phyloP scores from a whole-genome alignment of 1,140 invertebrate species.

The Drosophila ercepeae region DNA sequence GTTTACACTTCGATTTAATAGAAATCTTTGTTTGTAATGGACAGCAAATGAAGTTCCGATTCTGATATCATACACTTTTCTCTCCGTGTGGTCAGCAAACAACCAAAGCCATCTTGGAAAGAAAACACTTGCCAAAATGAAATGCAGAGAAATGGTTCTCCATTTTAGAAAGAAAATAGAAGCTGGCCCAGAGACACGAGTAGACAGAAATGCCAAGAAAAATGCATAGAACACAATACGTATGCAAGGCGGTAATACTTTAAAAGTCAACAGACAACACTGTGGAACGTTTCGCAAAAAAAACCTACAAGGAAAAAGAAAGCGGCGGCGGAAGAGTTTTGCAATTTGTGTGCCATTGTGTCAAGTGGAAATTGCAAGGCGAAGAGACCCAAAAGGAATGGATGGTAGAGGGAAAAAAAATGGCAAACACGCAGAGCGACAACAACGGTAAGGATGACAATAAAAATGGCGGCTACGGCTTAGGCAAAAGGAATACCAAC shows the following conservation, averaged over 20 bases:
- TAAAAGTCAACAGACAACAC: constrained; percentile 47
- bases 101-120: background rate
- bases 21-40: too few species aligned
- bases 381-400: constrained; percentile 48
- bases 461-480: constrained; percentile 68
- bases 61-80: background rate
- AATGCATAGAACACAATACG: constrained; percentile 24
- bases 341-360: constrained; percentile 81
- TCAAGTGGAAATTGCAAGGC: constrained; percentile 77
- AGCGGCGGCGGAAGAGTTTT: constrained; percentile 38
- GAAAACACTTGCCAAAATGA: constrained; percentile 67
- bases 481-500: constrained; percentile 32
- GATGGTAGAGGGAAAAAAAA: constrained; percentile 44
- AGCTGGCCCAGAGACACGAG: constrained; percentile 1
- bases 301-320: background rate
- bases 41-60: too few species aligned
- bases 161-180: constrained; percentile 5
- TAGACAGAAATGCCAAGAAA: constrained; percentile 27
- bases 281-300: background rate
- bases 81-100: background rate
- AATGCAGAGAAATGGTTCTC: constrained; percentile 49
- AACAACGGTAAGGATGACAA: constrained; percentile 73
- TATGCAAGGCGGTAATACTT: constrained; percentile 61
- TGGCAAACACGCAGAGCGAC: constrained; percentile 64
- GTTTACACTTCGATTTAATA: too few species aligned